phyloP scores from a whole-genome alignment of 2,888 invertebrate species.

The Andrena hattorfiana region DNA sequence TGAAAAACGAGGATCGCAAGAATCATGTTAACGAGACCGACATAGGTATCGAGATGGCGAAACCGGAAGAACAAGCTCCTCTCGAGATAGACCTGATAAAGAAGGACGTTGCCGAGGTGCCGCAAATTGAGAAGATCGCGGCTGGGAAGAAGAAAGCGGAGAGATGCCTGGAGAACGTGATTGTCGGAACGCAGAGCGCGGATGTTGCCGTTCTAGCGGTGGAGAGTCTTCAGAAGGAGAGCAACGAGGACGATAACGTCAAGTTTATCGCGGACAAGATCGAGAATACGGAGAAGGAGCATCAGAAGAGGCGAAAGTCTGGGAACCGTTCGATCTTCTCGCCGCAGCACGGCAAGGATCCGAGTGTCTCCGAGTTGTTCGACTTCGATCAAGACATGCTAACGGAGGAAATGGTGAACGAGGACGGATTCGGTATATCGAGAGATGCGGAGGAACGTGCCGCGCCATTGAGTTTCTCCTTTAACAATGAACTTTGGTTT shows the following conservation, averaged over 20 bases:
- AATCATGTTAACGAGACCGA: constrained; percentile 71
- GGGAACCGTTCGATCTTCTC: constrained; percentile 90
- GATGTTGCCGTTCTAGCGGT: constrained; percentile 24
- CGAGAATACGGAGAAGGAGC: constrained; percentile 75
- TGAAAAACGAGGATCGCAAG: constrained; percentile 70
- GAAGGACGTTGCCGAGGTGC: constrained; percentile 48
- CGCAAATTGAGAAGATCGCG: constrained; percentile 33
- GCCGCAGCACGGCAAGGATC: constrained; percentile 88
- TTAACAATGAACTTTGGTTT: constrained; percentile 89
- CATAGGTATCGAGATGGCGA: constrained; percentile 43
- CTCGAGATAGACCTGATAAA: constrained; percentile 46
- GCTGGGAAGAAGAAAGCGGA: constrained; percentile 55
- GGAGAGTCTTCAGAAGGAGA: constrained; percentile 62
- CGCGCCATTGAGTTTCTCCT: constrained; percentile 87
- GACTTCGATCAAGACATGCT: constrained; percentile 88
- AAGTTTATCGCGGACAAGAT: constrained; percentile 77
- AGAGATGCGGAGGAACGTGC: constrained; percentile 88
- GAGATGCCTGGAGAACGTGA: constrained; percentile 31
- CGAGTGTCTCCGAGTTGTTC: constrained; percentile 87
- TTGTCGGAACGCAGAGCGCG: constrained; percentile 18
- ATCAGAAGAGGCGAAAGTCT: constrained; percentile 78
- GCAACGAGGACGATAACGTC: constrained; percentile 64
- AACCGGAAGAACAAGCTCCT: constrained; percentile 39
- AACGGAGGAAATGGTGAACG: constrained; percentile 87
- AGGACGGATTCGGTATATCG: constrained; percentile 88